Evolutionary conservation across 2,888 invertebrate species (phyloP).

Genomic region (Atrina japonica): DNA sequence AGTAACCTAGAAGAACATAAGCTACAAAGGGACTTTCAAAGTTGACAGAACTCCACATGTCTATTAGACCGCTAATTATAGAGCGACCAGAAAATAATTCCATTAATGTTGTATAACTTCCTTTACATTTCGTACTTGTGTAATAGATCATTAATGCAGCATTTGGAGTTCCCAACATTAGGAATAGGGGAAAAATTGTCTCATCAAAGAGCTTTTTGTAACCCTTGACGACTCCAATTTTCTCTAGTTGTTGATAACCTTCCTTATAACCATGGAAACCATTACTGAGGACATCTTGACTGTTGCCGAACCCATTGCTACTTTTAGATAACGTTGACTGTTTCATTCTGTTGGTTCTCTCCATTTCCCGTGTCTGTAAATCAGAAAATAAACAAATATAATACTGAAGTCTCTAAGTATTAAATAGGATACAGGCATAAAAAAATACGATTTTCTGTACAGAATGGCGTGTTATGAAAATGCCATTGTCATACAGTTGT

Average conservation of each 20-base stretch:
- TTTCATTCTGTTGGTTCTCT: background rate
- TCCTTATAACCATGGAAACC: slow-evolving; percentile 60
- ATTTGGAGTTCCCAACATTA: slow-evolving; percentile 71
- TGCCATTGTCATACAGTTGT: too few relatives aligned
- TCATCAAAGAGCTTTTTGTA: slow-evolving; percentile 57
- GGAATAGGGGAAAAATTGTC: slow-evolving; percentile 67
- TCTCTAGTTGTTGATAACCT: slow-evolving; percentile 51
- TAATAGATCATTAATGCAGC: slow-evolving; percentile 73
- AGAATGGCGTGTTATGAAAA: too few relatives aligned
- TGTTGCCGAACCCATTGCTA: slow-evolving; percentile 3
- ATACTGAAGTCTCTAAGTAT: too few relatives aligned
- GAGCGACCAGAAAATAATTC: slow-evolving; percentile 51
- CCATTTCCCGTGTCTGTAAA: too few relatives aligned
- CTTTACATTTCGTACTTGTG: slow-evolving; percentile 65
- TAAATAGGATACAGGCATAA: too few relatives aligned
- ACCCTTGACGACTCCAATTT: slow-evolving; percentile 48
- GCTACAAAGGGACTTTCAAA: slow-evolving; percentile 62
- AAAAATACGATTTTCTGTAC: too few relatives aligned
- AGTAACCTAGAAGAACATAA: slow-evolving; percentile 69
- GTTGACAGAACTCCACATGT: slow-evolving; percentile 72
- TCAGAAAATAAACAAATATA: too few relatives aligned
- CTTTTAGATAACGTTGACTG: slow-evolving; percentile 20
- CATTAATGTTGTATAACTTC: slow-evolving; percentile 64
- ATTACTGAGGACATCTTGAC: slow-evolving; percentile 54
- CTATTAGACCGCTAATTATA: slow-evolving; percentile 54